A percentile compares a stretch with the other conserved stretches of the same genome.
Conservation (phyloP, 2,113 vertebrate species). For the Callospermophilus lateralis region DNA sequence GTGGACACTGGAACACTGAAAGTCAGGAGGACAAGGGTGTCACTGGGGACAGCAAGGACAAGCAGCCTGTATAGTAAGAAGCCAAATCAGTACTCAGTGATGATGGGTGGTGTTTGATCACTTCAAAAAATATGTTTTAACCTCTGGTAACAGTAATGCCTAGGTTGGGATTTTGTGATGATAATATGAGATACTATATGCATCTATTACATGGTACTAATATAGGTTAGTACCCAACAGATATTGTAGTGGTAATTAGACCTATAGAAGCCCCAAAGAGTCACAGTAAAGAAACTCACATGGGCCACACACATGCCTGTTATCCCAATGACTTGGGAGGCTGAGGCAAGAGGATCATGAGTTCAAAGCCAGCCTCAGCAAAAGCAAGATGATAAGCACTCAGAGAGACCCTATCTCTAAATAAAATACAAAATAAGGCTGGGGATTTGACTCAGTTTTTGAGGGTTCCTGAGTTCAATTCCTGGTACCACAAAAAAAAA, state of each 20-base stretch:
- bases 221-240: not conserved
- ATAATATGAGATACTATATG: not conserved
- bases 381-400: no score
- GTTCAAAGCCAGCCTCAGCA: no score
- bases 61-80: not conserved
- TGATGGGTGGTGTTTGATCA: not conserved
- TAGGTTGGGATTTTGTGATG: not conserved
- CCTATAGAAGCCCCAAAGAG: not conserved
- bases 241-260: not conserved
- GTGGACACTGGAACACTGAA: not conserved
- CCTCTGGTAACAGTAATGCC: not conserved
- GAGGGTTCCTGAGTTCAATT: no score
- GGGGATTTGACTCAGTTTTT: no score
- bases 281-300: not conserved
- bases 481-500: no score
- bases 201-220: not conserved
- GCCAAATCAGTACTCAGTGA: no score
- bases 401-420: no score
- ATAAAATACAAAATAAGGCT: no score
- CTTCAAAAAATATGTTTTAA: not conserved
- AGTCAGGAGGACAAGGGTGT: no score
- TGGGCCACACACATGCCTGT: no score
- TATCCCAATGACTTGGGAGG: no score
- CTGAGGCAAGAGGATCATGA: no score
- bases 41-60: not conserved